Conservation (phyloP, 1,140 invertebrate species). For the Leptonema lineaticorne region DNA sequence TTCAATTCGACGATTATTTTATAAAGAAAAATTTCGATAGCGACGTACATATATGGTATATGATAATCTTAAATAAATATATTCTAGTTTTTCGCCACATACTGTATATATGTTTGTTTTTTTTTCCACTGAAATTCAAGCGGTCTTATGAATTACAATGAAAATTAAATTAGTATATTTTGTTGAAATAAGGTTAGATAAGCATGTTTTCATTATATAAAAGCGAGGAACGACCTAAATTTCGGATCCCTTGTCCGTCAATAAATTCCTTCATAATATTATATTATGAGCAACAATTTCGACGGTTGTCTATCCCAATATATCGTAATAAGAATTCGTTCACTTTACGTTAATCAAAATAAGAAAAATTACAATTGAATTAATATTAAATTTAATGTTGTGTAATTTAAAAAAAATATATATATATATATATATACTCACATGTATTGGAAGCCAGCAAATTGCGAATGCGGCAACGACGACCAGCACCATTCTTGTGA, state of each 20-base stretch:
- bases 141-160: no score
- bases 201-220: constrained; percentile 3
- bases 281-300: neutral
- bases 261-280: constrained; percentile 12
- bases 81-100: no score
- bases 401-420: neutral
- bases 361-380: neutral
- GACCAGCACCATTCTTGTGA: constrained; percentile 90
- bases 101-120: no score
- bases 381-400: neutral
- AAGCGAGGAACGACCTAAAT: neutral
- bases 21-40: no score
- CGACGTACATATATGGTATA: no score
- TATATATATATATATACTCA: constrained; percentile 50
- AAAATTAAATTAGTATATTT: neutral
- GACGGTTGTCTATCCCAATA: neutral
- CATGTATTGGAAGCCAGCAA: constrained; percentile 95
- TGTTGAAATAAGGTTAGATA: neutral
- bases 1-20: no score
- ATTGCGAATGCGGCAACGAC: constrained; percentile 93
- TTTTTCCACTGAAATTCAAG: no score
- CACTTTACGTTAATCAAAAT: no score
- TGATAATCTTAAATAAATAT: no score
- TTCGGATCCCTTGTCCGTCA: constrained; percentile 15
- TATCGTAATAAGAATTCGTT: neutral